Evolutionary conservation across 2,113 vertebrate genomes (phyloP).

Genomic region (Pangasianodon hypophthalmus): DNA sequence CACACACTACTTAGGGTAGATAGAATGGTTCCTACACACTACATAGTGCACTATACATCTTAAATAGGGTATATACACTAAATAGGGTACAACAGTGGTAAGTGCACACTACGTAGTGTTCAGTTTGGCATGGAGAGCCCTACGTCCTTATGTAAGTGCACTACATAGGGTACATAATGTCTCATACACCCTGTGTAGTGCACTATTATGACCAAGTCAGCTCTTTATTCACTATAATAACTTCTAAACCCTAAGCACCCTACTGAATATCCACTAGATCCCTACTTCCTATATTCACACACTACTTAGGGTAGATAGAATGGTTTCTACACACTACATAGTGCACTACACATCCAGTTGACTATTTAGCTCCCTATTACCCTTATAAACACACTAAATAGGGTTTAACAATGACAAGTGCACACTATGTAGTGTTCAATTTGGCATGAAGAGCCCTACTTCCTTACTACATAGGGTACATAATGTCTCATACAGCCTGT

Average conservation of each 20-base stretch:
- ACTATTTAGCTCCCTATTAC: neutral
- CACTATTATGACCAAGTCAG: too few species aligned
- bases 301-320: too few species aligned
- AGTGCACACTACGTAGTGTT: neutral
- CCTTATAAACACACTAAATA: neutral
- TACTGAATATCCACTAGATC: too few species aligned
- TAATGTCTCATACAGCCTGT: neutral
- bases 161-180: neutral
- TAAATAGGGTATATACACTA: too few species aligned
- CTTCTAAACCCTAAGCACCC: too few species aligned
- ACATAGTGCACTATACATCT: neutral
- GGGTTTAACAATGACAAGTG: neutral
- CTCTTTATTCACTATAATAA: too few species aligned
- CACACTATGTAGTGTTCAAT: neutral
- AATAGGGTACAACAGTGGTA: neutral
- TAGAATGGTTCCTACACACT: neutral
- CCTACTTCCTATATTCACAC: too few species aligned
- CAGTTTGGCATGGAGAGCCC: neutral
- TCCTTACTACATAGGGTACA: neutral
- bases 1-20: neutral
- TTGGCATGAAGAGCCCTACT: neutral
- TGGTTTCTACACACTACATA: neutral
- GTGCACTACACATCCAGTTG: neutral
- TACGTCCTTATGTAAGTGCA: too few species aligned
- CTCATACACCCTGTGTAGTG: too few species aligned